These are phyloP conservation scores for Periophthalmus modestus DNA, from an alignment of 2,113 vertebrate genomes.

Conservation along the genomic window DNA sequence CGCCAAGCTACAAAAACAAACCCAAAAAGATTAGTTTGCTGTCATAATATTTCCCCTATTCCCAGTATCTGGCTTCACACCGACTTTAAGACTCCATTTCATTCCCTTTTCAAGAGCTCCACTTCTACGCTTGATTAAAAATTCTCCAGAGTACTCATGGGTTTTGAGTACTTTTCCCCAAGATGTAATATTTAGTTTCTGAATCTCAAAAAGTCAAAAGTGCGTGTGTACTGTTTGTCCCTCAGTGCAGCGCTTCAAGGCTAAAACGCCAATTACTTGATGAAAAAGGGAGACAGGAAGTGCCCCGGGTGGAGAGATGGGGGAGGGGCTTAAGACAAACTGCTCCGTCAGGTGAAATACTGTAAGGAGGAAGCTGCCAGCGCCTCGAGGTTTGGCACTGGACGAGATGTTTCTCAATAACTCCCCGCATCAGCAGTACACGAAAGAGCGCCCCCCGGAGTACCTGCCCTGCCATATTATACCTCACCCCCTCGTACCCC, in stretches of 20 bases:
- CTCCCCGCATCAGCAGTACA: conserved; percentile 38
- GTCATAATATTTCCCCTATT: too few relatives aligned
- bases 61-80: too few relatives aligned
- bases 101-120: too few relatives aligned
- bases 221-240: conserved; percentile 25
- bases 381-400: conserved; percentile 36
- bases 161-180: too few relatives aligned
- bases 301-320: not conserved
- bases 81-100: too few relatives aligned
- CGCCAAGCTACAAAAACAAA: too few relatives aligned
- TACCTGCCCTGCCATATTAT: not conserved
- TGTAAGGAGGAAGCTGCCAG: conserved; percentile 33
- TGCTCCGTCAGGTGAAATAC: conserved; percentile 54
- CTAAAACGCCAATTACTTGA: conserved; percentile 57
- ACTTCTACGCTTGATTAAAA: not conserved
- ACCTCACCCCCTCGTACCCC: not conserved
- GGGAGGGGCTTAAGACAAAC: conserved; percentile 29
- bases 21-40: too few relatives aligned
- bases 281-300: conserved; percentile 34
- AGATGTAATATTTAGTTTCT: too few relatives aligned
- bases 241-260: conserved; percentile 38
- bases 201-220: conserved; percentile 11
- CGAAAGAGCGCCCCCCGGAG: conserved; percentile 26
- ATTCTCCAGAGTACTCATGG: conserved; percentile 2
- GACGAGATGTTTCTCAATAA: conserved; percentile 48